Conservation (phyloP, 1,140 invertebrate genomes). For the Drosophila prosaltans region DNA sequence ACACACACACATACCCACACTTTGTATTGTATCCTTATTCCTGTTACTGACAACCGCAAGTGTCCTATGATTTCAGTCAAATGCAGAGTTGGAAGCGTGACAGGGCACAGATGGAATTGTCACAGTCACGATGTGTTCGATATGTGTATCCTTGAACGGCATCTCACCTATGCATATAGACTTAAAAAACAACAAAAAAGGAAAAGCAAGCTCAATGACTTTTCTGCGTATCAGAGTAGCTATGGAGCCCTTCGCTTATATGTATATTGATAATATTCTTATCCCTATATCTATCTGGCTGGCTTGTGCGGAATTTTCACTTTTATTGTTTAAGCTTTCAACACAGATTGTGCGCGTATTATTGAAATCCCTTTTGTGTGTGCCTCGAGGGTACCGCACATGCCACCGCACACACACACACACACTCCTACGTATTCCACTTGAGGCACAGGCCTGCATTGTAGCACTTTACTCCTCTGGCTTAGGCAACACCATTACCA, state of each 20-base stretch:
- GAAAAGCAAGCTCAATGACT: background rate
- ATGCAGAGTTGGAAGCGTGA: slow-evolving; percentile 15
- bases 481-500: slow-evolving; percentile 50
- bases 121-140: background rate
- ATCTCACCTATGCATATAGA: background rate
- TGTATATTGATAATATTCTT: slow-evolving; percentile 59
- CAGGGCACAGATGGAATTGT: background rate
- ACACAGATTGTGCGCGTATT: slow-evolving; percentile 74
- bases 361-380: slow-evolving; percentile 77
- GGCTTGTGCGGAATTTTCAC: slow-evolving; percentile 67
- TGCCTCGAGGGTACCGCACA: slow-evolving; percentile 46
- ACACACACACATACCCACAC: slow-evolving; percentile 15
- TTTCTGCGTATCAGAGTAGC: background rate
- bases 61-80: slow-evolving; percentile 18
- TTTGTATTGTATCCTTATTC: slow-evolving; percentile 39
- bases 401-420: slow-evolving; percentile 17
- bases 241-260: background rate
- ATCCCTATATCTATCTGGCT: slow-evolving; percentile 38
- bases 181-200: background rate
- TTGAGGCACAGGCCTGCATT: background rate
- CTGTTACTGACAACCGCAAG: slow-evolving; percentile 46
- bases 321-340: slow-evolving; percentile 80
- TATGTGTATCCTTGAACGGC: background rate
- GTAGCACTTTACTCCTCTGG: slow-evolving; percentile 19
- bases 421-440: slow-evolving; percentile 2